Conservation (phyloP, 1,140 invertebrate genomes). For the Rhopalosiphum maidis region DNA sequence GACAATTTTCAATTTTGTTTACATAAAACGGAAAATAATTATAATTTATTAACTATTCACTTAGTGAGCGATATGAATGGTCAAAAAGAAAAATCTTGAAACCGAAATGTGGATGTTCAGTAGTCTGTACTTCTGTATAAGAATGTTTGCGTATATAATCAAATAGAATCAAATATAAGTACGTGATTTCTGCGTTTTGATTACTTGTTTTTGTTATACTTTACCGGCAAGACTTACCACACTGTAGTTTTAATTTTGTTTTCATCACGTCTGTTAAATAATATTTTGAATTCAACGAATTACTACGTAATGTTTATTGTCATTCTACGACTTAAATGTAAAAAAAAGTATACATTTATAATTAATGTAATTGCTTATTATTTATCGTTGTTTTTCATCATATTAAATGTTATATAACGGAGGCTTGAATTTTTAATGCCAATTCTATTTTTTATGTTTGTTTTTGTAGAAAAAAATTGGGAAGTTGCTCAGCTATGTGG, state of each 20-base stretch:
- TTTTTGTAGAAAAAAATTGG: neutral
- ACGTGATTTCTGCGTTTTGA: neutral
- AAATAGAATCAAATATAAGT: neutral
- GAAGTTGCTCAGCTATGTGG: neutral
- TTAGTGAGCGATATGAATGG: neutral
- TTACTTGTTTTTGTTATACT: neutral
- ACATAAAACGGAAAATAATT: neutral
- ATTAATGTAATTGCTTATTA: too few species aligned
- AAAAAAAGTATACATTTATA: too few species aligned
- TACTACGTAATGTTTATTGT: neutral
- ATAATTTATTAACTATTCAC: too few species aligned
- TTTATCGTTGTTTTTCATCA: too few species aligned
- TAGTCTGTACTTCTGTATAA: neutral
- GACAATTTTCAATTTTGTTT: neutral
- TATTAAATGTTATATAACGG: too few species aligned
- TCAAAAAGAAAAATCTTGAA: neutral
- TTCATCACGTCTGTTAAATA: too few species aligned
- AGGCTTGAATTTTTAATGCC: too few species aligned
- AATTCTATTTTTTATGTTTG: neutral
- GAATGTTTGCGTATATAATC: neutral
- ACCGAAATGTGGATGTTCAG: neutral
- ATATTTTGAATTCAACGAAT: neutral
- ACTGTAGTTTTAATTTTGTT: neutral
- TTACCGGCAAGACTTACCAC: neutral
- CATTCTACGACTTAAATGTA: neutral